Evolutionary conservation across 2,797 vertebrate species (phyloP), one percentile per base, ranked within the genome.

Genomic region (Lagocephalus sceleratus): DNA sequence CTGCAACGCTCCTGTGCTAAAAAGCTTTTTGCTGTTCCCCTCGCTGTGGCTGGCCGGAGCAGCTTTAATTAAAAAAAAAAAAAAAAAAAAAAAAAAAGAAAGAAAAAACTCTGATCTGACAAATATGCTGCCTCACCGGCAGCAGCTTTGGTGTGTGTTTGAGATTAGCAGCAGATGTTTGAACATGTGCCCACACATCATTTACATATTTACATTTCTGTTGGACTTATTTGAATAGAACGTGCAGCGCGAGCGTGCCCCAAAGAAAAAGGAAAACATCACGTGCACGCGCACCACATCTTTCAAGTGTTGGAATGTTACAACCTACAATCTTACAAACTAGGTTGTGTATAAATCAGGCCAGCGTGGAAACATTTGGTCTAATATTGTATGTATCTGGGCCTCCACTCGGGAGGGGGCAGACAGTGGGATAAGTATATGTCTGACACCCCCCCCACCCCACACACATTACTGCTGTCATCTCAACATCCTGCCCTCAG

Each of bases 11-110:
- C 55, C 39, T 56, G 51, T 43, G 49, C 57, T 73, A 78, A 86
- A 83, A 83, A 82, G 73, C 70, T 56, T 85, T 85, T 75, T 66
- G 66, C 46, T 79, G 79, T 84, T 82, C n/a, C 48, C 69, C 65
- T 57, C n/a, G 74, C 56, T 39, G 49, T 38, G 49, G 68, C 69
- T 67, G 54, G 57, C 51, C 70, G 65, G 44, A 71, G 66, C 55
- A 25, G 71, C 51, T 63, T 65, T 78, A 85, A 82, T 85, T 84
- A 76, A 79, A 81, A 17, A 35, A 35, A 29, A 35, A 81, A 17
- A 35, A 35, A 29, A 35, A 35, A 14, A 35, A 35, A 35, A 5
- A 4, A 25, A 25, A 25, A 4, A 12, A 35, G 5, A 14, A 35
- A 29, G 14, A 32, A 12, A 12, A 1, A 32, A 79, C 63, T 53